Evolutionary conservation across 30 jellyfish, hydroid and myxozoan species (phyloP).

Genomic region (Hydra vulgaris): DNA sequence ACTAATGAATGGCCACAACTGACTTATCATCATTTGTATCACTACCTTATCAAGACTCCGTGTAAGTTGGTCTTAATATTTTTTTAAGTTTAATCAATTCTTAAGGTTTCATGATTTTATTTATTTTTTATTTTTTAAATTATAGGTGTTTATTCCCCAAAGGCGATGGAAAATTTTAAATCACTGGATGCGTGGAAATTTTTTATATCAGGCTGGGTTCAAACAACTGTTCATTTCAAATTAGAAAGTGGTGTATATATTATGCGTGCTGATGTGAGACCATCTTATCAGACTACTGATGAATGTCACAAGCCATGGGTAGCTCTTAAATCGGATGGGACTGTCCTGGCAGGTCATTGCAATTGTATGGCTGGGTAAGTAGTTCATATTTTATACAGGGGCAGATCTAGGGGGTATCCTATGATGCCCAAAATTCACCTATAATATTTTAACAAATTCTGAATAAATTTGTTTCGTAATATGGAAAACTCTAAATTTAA

Average conservation of each 20-base stretch:
- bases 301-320: constrained; percentile 8
- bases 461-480: neutral
- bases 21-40: constrained; percentile 13
- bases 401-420: neutral
- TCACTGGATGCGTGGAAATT: constrained; percentile 13
- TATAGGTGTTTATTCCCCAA: constrained; percentile 11
- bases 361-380: constrained; percentile 25
- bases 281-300: constrained; percentile 17
- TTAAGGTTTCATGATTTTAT: neutral
- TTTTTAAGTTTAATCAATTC: neutral
- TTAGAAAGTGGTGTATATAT: neutral
- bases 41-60: constrained; percentile 19
- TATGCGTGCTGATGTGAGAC: constrained; percentile 15
- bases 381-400: neutral
- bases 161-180: constrained; percentile 20
- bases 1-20: neutral
- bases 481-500: neutral
- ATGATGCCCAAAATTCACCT: neutral
- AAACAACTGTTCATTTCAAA: neutral
- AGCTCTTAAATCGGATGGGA: constrained; percentile 1
- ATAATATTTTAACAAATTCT: neutral
- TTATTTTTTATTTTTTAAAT: too few relatives aligned
- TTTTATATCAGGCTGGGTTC: constrained; percentile 20
- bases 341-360: constrained; percentile 10
- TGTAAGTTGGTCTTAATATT: neutral